Conservation (phyloP, 2,888 invertebrate genomes). For the Chymomyza amoena region DNA sequence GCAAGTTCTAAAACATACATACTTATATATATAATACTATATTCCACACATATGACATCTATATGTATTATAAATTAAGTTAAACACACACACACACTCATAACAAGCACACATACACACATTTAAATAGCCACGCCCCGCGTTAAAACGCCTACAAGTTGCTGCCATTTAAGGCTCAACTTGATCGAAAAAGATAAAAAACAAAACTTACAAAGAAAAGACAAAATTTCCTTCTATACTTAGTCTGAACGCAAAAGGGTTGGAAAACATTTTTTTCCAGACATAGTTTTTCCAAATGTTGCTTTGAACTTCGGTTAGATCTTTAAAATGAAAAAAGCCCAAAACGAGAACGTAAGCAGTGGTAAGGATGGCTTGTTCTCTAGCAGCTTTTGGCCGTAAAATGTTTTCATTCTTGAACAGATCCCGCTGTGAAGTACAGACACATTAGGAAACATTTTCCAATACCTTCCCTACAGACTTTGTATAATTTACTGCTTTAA, state of each 20-base stretch:
- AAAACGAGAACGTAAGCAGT: too few relatives aligned
- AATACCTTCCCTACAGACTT: too few relatives aligned
- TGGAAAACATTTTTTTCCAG: too few relatives aligned
- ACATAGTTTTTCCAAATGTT: too few relatives aligned
- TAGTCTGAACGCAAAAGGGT: neutral
- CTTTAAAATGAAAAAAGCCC: too few relatives aligned
- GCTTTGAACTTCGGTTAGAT: too few relatives aligned
- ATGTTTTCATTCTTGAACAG: too few relatives aligned
- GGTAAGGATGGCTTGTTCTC: too few relatives aligned
- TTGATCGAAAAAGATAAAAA: neutral
- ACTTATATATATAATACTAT: conserved; percentile 10
- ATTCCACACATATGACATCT: conserved; percentile 17
- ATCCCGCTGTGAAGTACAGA: too few relatives aligned
- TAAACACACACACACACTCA: conserved; percentile 14
- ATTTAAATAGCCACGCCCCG: neutral
- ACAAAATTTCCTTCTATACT: conserved; percentile 20
- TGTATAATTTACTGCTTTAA: conserved; percentile 21
- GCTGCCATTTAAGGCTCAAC: too few relatives aligned
- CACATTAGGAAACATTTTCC: too few relatives aligned
- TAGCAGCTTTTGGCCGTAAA: too few relatives aligned
- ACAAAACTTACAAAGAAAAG: conserved; percentile 4
- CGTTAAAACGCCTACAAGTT: neutral
- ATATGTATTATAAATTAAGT: neutral
- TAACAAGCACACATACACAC: conserved; percentile 2
- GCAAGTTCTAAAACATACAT: neutral